Conservation (phyloP, 1,140 invertebrate genomes). For the Drosophila arawakana region DNA sequence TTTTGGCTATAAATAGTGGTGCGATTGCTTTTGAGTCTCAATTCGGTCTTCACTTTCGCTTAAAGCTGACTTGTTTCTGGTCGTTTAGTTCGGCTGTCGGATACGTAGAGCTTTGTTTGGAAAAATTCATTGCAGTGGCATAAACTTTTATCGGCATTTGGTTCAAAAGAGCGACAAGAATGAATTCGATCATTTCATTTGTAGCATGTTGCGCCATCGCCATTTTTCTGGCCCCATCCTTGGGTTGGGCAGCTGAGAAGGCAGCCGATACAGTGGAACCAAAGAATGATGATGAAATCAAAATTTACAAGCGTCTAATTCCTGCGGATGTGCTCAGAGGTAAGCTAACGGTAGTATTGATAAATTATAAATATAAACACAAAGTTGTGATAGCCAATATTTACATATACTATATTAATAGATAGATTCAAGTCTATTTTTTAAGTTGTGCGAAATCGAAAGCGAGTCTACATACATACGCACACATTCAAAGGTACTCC, state of each 20-base stretch:
- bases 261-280: constrained; percentile 3
- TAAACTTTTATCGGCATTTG: constrained; percentile 8
- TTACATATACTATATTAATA: neutral
- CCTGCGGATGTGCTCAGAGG: constrained; percentile 94
- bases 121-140: neutral
- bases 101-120: constrained; percentile 16
- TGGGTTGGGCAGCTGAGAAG: constrained; percentile 33
- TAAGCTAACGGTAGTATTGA: constrained; percentile 77
- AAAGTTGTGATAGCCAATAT: neutral
- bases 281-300: constrained; percentile 85
- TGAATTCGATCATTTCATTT: constrained; percentile 39
- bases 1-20: constrained; percentile 70
- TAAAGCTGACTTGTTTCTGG: constrained; percentile 45
- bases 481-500: neutral
- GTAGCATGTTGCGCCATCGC: constrained; percentile 20
- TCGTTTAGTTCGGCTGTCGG: constrained; percentile 9
- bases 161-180: constrained; percentile 34
- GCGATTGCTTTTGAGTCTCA: constrained; percentile 27
- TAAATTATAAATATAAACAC: neutral
- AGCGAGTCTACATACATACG: constrained; percentile 2
- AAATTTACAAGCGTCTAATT: constrained; percentile 91
- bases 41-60: constrained; percentile 68
- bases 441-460: constrained; percentile 28
- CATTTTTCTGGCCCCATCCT: constrained; percentile 22
- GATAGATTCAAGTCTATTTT: neutral